phyloP scores from a whole-genome alignment of 2,113 vertebrate genomes.

The Mobula birostris region DNA sequence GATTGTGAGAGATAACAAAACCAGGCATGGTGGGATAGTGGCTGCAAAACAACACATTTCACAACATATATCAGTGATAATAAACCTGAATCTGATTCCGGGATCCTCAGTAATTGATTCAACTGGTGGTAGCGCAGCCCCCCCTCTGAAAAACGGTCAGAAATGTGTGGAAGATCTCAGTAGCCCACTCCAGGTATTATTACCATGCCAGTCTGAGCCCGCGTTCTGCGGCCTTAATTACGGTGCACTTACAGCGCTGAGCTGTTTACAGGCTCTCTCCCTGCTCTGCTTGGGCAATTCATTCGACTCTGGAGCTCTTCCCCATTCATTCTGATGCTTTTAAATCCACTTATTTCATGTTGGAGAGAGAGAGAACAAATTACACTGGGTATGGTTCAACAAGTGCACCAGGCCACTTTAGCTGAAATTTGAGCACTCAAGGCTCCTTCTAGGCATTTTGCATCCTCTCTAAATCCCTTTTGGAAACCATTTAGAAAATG shows the following conservation, averaged over 20 bases:
- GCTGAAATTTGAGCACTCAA: background rate
- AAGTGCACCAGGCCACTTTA: background rate
- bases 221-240: background rate
- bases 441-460: background rate
- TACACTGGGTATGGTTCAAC: background rate
- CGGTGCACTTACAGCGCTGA: background rate
- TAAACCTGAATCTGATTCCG: too few relatives aligned
- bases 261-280: background rate
- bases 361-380: background rate
- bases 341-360: slow-evolving; percentile 7
- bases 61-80: too few relatives aligned
- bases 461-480: background rate
- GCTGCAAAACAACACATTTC: too few relatives aligned
- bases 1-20: too few relatives aligned
- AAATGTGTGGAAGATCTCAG: too few relatives aligned
- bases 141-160: too few relatives aligned
- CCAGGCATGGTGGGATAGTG: too few relatives aligned
- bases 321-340: background rate
- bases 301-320: background rate
- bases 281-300: background rate
- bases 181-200: background rate
- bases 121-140: background rate
- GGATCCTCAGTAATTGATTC: too few relatives aligned
- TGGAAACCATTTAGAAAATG: background rate
- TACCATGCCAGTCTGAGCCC: background rate